phyloP scores from a whole-genome alignment of 2,113 vertebrate genomes.

The Tetrax tetrax region DNA sequence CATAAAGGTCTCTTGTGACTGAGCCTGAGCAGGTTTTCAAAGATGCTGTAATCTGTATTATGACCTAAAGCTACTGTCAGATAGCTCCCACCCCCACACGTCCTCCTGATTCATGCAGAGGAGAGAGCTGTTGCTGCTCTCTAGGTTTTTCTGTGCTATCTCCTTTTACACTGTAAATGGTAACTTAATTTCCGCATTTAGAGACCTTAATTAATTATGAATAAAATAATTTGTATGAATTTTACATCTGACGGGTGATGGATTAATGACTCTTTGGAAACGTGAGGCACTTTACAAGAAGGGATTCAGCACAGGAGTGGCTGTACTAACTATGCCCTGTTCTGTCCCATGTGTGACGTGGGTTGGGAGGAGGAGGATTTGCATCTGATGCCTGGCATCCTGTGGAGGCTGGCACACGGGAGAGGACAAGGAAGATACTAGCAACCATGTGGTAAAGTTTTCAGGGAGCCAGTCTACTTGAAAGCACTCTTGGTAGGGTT shows the following conservation, averaged over 20 bases:
- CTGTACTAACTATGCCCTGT: accelerated
- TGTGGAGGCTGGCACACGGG: background rate
- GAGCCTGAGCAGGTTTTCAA: background rate
- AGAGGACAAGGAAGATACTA: background rate
- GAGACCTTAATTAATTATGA: constrained; percentile 27
- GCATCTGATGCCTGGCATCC: background rate
- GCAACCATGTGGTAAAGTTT: background rate
- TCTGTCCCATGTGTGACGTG: accelerated
- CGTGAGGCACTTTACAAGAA: background rate
- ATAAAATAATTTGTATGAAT: background rate
- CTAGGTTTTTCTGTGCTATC: background rate
- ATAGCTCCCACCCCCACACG: background rate
- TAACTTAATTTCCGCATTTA: constrained; percentile 44
- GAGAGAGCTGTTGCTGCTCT: background rate
- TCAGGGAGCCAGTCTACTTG: background rate
- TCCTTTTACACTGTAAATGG: background rate
- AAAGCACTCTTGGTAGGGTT: background rate
- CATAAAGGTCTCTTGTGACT: background rate
- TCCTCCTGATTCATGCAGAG: background rate
- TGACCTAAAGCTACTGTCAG: background rate
- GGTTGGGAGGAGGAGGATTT: background rate
- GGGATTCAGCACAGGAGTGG: background rate
- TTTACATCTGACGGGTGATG: background rate
- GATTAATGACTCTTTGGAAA: background rate
- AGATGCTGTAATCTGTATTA: background rate